A percentile compares a stretch with the other conserved stretches of the same genome.
Evolutionary conservation across 1,140 invertebrate species (phyloP).

Genomic region (Branchinecta lynchi): DNA sequence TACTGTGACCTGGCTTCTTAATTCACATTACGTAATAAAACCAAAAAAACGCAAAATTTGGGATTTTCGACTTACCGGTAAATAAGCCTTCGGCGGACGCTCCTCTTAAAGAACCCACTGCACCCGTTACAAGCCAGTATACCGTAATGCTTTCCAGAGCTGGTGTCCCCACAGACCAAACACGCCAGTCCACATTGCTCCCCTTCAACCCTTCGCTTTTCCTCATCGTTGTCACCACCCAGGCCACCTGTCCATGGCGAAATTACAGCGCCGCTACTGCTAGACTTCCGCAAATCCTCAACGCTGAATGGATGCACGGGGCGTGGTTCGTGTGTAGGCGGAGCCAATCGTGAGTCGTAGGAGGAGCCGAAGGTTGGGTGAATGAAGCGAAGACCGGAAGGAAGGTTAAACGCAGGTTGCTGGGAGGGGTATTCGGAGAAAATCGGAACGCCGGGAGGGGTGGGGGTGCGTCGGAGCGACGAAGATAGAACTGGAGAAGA

Average conservation of each 20-base stretch:
- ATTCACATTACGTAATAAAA: background rate
- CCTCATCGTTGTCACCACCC: background rate
- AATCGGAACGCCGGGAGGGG: background rate
- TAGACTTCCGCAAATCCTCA: background rate
- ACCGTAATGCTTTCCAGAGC: constrained; percentile 93
- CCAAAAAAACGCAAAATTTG: background rate
- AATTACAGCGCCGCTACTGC: background rate
- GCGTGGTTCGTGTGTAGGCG: background rate
- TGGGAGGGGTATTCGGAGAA: background rate
- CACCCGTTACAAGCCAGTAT: constrained; percentile 99
- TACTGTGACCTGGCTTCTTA: too few species aligned
- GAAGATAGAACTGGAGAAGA: background rate
- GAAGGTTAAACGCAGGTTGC: background rate
- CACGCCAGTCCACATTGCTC: constrained; percentile 49
- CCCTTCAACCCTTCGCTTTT: background rate
- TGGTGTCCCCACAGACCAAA: constrained; percentile 91
- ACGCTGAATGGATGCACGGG: background rate
- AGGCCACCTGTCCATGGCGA: background rate
- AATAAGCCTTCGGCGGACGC: constrained; percentile 87
- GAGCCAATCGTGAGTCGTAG: background rate
- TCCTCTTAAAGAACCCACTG: constrained; percentile 96
- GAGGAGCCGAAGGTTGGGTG: background rate
- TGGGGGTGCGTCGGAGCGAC: background rate
- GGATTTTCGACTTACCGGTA: constrained; percentile 56
- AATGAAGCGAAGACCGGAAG: background rate